phyloP scores from a whole-genome alignment of 2,113 vertebrate species.

The Dryoscopus gambensis region DNA sequence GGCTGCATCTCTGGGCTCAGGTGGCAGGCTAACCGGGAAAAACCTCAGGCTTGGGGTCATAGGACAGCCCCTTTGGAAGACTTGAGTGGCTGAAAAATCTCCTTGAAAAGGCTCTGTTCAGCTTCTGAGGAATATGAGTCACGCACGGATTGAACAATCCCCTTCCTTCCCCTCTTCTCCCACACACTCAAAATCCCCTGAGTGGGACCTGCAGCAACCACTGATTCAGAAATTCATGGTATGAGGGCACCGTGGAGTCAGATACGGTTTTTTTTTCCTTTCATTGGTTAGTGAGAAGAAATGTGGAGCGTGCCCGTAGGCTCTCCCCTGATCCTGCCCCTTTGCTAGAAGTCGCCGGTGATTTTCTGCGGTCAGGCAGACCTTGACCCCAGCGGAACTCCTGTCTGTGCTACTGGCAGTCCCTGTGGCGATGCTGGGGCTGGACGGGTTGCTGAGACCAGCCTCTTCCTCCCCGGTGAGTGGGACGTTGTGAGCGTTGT shows the following conservation, averaged over 20 bases:
- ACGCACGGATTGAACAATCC: conserved; percentile 36
- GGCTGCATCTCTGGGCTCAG: background rate
- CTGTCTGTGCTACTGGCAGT: background rate
- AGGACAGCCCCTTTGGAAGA: conserved; percentile 9
- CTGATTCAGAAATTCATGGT: conserved; percentile 61
- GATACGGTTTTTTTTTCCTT: background rate
- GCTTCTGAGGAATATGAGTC: conserved; percentile 63
- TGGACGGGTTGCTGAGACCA: conserved; percentile 20
- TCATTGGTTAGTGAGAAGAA: background rate
- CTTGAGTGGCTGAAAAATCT: conserved; percentile 14
- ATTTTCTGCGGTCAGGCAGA: background rate
- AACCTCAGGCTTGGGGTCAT: background rate
- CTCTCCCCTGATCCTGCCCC: background rate
- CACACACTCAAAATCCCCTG: conserved; percentile 62
- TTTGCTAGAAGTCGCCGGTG: background rate
- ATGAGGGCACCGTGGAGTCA: background rate
- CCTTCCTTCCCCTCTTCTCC: conserved; percentile 61
- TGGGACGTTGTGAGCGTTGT: background rate
- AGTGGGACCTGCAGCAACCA: conserved; percentile 21
- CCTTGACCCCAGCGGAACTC: background rate
- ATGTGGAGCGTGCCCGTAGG: background rate
- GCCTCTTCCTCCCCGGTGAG: conserved; percentile 38
- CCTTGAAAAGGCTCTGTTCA: conserved; percentile 8
- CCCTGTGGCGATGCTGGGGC: background rate
- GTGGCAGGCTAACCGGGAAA: background rate